Conservation (phyloP, 1,140 invertebrate genomes). For the Mesaphorura yosii region DNA sequence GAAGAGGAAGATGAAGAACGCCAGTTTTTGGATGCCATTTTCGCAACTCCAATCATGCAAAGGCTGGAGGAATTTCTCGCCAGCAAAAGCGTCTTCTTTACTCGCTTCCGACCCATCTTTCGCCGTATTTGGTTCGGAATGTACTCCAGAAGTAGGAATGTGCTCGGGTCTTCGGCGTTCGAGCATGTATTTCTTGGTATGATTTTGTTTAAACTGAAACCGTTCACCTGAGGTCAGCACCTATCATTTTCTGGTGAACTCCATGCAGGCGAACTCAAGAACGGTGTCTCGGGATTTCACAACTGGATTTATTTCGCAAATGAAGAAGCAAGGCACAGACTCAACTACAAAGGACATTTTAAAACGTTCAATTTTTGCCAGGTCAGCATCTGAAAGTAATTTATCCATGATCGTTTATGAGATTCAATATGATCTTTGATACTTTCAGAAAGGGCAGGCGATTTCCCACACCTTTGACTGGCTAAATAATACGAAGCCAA, state of each 20-base stretch:
- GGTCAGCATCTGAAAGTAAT: constrained; percentile 16
- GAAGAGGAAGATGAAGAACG: constrained; percentile 38
- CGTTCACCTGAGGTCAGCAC: too few relatives aligned
- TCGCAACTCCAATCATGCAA: constrained; percentile 41
- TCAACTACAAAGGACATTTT: constrained; percentile 19
- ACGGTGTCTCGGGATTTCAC: constrained; percentile 38
- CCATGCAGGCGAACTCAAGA: constrained; percentile 37
- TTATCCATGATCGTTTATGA: not conserved
- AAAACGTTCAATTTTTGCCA: not conserved
- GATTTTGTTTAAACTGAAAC: too few relatives aligned
- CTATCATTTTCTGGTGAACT: too few relatives aligned
- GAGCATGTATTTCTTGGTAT: constrained; percentile 41
- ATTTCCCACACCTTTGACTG: constrained; percentile 63
- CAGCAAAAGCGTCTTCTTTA: constrained; percentile 30
- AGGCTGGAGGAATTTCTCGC: constrained; percentile 38
- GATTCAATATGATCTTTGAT: constrained; percentile 30
- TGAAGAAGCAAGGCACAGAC: constrained; percentile 32
- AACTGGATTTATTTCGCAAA: constrained; percentile 38
- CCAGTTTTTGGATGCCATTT: constrained; percentile 40
- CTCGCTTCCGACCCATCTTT: constrained; percentile 11
- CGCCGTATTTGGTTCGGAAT: constrained; percentile 29
- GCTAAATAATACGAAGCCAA: constrained; percentile 58
- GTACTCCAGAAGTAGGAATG: constrained; percentile 18
- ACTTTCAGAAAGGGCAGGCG: constrained; percentile 59
- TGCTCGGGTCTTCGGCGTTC: constrained; percentile 35